Evolutionary conservation across 1,140 invertebrate genomes (phyloP).

Genomic region (Drosophila rufa): DNA sequence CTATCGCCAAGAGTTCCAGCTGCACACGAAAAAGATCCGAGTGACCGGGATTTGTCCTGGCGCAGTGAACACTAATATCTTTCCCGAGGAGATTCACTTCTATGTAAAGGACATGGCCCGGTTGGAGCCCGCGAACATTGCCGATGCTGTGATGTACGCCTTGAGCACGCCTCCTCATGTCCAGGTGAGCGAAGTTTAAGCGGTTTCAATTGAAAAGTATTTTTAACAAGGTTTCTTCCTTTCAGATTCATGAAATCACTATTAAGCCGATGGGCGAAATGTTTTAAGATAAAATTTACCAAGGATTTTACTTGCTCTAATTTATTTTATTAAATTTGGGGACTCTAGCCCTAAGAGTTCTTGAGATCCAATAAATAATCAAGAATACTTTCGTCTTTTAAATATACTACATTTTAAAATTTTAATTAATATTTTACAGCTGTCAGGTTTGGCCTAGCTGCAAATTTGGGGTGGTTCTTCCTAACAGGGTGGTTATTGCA

Average conservation of each 20-base stretch:
- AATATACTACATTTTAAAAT: no score
- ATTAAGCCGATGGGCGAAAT: conserved; percentile 85
- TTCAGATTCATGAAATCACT: conserved; percentile 85
- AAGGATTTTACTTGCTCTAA: no score
- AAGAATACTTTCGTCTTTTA: no score
- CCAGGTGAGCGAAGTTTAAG: conserved; percentile 79
- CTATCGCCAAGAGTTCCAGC: conserved; percentile 87
- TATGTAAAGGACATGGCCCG: conserved; percentile 73
- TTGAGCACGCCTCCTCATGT: conserved; percentile 87
- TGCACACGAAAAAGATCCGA: conserved; percentile 86
- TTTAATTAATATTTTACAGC: no score
- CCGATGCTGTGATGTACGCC: conserved; percentile 87
- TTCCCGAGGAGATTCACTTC: conserved; percentile 72
- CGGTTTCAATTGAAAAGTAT: background rate
- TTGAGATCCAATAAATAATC: no score
- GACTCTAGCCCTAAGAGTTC: no score
- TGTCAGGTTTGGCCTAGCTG: no score
- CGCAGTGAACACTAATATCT: conserved; percentile 87
- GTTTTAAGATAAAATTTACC: conserved; percentile 50
- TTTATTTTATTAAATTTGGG: no score
- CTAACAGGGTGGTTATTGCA: no score
- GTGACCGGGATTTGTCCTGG: conserved; percentile 88
- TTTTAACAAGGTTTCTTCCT: conserved; percentile 3
- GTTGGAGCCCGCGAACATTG: conserved; percentile 86
- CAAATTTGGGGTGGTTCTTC: no score